Base-by-base conservation (phyloP, 2,113 vertebrate species). In the Oxygymnocypris stewartii region DNA sequence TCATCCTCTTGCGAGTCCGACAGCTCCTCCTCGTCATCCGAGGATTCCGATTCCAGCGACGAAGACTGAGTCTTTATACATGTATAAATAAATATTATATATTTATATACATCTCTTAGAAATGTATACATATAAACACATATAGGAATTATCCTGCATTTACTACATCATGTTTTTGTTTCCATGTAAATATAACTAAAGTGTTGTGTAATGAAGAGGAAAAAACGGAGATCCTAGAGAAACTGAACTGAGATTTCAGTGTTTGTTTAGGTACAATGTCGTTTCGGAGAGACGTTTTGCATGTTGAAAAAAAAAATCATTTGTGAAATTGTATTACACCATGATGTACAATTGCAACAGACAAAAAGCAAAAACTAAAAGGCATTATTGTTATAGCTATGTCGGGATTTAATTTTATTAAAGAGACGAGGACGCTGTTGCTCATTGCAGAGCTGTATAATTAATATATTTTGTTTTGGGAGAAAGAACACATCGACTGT, bases 401-500 rank as follows among this genome's bases (percentile, higher is more conserved):
- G 96, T 97, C 95, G 96, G 96, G 95, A 96, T 96, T 97, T 98
- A 97, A 97, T 98, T 99, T 99, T 97, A 97, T 98, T 97, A 96
- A 97, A 93, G 86, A 92, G 93, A 92, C 86, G 93, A 89, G 92
- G 93, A 93, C 92, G 96, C 96, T 94, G 95, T 95, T 94, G 96
- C 94, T 97, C 96, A 93, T 47, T 89, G 92, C 94, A 95, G 97
- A 99, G 97, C 97, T 98, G 96, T 98, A 98, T 97, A 97, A 96
- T 97, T 99, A 98, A 99, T 99, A 99, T 99, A 99, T 99, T 99
- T 99, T 97, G 96, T 97, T 80, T 96, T 97, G 96, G 95, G 94
- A 95, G 85, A 90, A 88, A 79, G 86, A 90, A 94, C 95, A 96
- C 96, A 28, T 96, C 96, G 96, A 97, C 97, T 96, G 95, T 96